Evolutionary conservation across 2,113 vertebrate genomes (phyloP).

Genomic region (Bombycilla garrulus): DNA sequence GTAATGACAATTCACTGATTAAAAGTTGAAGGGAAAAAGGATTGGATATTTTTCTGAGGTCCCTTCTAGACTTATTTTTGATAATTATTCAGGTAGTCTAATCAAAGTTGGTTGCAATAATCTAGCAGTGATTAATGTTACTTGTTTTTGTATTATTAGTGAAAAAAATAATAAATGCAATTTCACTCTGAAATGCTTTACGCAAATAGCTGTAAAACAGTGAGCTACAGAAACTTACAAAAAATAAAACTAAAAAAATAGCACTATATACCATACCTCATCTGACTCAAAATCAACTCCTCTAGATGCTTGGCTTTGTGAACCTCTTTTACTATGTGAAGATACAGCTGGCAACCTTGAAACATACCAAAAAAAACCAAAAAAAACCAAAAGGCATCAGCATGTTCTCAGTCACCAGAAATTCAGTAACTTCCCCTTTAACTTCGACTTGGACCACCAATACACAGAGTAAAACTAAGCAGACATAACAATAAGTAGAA

Average conservation of each 20-base stretch:
- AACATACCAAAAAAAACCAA: background rate
- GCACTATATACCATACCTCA: slow-evolving; percentile 72
- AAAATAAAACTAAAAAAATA: background rate
- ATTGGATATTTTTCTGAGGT: background rate
- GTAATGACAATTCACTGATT: background rate
- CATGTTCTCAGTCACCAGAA: background rate
- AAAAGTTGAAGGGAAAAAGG: background rate
- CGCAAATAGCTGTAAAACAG: background rate
- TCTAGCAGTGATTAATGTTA: background rate
- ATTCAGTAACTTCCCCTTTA: background rate
- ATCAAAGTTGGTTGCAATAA: background rate
- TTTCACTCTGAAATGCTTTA: background rate
- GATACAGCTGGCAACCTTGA: slow-evolving; percentile 41
- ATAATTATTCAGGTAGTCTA: background rate
- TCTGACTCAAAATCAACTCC: slow-evolving; percentile 84
- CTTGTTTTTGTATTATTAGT: background rate
- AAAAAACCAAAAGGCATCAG: background rate
- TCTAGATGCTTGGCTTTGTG: slow-evolving; percentile 79
- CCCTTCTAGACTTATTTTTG: background rate
- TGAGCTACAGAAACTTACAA: background rate
- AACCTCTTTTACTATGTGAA: slow-evolving; percentile 63
- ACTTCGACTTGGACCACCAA: background rate
- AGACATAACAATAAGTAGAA: background rate
- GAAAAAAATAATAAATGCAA: background rate
- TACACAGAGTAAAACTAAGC: background rate